Percentiles rank a stretch among this genome's conserved stretches.
These are phyloP conservation scores for Meloidogyne chitwoodi DNA, from an alignment of 1,140 invertebrate species.

Conservation along the genomic window DNA sequence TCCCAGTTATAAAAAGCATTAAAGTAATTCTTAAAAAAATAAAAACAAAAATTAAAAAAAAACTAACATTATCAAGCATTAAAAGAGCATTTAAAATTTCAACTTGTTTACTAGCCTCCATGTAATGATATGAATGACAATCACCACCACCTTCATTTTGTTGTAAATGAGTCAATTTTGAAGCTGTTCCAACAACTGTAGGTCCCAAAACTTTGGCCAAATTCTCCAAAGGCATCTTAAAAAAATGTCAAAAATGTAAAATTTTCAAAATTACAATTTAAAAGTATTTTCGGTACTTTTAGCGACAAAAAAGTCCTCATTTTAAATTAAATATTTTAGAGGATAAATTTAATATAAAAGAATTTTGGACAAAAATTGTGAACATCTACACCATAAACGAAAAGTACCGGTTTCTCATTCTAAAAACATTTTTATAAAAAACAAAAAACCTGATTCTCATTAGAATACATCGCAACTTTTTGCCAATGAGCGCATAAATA, in stretches of 20 bases:
- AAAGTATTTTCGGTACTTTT: too few species aligned
- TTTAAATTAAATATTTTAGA: too few species aligned
- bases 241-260: not conserved
- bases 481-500: slow-evolving; percentile 79
- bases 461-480: slow-evolving; percentile 52
- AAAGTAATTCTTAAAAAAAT: slow-evolving; percentile 1
- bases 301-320: too few species aligned
- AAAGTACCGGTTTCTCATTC: not conserved
- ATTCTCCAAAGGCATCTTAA: slow-evolving; percentile 16
- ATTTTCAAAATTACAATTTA: not conserved
- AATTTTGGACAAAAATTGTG: too few species aligned
- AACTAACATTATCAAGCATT: slow-evolving; percentile 4
- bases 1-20: not conserved
- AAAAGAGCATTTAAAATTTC: slow-evolving; percentile 5
- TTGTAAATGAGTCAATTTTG: not conserved
- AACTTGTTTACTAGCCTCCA: slow-evolving; percentile 12
- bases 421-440: not conserved
- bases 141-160: not conserved
- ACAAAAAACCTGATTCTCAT: slow-evolving; percentile 17
- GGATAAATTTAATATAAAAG: too few species aligned
- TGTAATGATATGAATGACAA: not conserved
- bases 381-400: too few species aligned
- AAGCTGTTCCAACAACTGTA: slow-evolving; percentile 15
- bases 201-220: slow-evolving; percentile 22
- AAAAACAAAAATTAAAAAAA: not conserved